Evolutionary conservation across 2,113 vertebrate species (phyloP).

Genomic region (Clarias batrachus): DNA sequence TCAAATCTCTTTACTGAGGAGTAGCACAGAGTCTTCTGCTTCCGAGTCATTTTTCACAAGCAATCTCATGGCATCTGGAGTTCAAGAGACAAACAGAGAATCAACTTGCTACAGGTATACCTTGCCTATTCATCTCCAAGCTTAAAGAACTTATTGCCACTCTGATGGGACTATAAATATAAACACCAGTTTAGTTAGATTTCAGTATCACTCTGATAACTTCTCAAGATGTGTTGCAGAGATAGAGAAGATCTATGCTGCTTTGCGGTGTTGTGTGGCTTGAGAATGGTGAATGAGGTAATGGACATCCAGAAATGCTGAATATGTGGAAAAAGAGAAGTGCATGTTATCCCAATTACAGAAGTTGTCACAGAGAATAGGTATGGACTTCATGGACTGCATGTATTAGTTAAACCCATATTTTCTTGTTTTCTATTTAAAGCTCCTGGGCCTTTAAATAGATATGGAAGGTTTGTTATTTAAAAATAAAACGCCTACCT

Average conservation of each 20-base stretch:
- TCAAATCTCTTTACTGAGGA: slow-evolving; percentile 43
- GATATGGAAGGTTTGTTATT: not conserved
- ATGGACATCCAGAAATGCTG: not conserved
- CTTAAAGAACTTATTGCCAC: slow-evolving; percentile 53
- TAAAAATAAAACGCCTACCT: not conserved
- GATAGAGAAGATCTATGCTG: not conserved
- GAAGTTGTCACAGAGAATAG: not conserved
- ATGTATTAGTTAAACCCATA: not conserved
- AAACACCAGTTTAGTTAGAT: slow-evolving; percentile 27
- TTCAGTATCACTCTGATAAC: slow-evolving; percentile 36
- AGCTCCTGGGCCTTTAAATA: not conserved
- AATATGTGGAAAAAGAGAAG: not conserved
- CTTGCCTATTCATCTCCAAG: slow-evolving; percentile 46
- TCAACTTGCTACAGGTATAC: slow-evolving; percentile 32
- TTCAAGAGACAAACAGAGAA: slow-evolving; percentile 51
- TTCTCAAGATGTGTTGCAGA: slow-evolving; percentile 9
- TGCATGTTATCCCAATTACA: not conserved
- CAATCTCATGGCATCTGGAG: slow-evolving; percentile 42
- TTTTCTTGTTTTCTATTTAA: not conserved
- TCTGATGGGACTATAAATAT: slow-evolving; percentile 45
- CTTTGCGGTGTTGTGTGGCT: not conserved
- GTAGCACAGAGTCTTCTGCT: not conserved
- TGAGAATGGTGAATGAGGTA: not conserved
- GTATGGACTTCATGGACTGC: not conserved
- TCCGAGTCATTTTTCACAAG: slow-evolving; percentile 39